Evolutionary conservation across 2,888 invertebrate species (phyloP).

Genomic region (Thelaira solivaga): DNA sequence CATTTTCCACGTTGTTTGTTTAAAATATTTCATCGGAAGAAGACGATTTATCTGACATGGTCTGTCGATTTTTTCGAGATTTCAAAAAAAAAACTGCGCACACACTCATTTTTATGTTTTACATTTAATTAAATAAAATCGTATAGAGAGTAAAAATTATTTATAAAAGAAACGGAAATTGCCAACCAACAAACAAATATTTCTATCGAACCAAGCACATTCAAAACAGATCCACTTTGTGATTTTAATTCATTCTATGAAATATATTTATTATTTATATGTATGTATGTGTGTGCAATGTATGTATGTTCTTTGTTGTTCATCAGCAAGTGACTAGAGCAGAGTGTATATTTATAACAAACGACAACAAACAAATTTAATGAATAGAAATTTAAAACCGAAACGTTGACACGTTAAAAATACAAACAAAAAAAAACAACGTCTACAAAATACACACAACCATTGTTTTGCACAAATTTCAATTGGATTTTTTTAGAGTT

Average conservation of each 20-base stretch:
- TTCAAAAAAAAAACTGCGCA: no score
- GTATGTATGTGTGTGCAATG: background rate
- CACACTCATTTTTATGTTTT: background rate
- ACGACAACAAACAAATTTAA: conserved; percentile 29
- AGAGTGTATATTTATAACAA: background rate
- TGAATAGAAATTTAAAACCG: conserved; percentile 51
- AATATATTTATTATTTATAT: no score
- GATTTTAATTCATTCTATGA: conserved; percentile 9
- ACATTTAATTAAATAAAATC: background rate
- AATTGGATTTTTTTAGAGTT: conserved; percentile 24
- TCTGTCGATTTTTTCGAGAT: conserved; percentile 38
- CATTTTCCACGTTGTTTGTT: background rate
- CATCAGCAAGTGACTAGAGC: conserved; percentile 6
- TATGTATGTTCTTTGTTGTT: background rate
- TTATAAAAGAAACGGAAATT: conserved; percentile 50
- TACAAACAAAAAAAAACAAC: conserved; percentile 43
- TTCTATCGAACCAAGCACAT: background rate
- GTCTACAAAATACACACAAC: conserved; percentile 3
- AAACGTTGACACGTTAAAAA: conserved; percentile 55
- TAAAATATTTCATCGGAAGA: conserved; percentile 30
- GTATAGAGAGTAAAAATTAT: conserved; percentile 25
- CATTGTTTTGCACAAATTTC: conserved; percentile 57
- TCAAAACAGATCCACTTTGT: conserved; percentile 7
- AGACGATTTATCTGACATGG: conserved; percentile 37
- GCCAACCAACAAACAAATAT: background rate